A percentile compares a stretch with the other conserved stretches of the same genome.
These are phyloP conservation scores for Acestrorhynchus altus DNA, from an alignment of 2,797 vertebrate genomes.

Conservation along the genomic window DNA sequence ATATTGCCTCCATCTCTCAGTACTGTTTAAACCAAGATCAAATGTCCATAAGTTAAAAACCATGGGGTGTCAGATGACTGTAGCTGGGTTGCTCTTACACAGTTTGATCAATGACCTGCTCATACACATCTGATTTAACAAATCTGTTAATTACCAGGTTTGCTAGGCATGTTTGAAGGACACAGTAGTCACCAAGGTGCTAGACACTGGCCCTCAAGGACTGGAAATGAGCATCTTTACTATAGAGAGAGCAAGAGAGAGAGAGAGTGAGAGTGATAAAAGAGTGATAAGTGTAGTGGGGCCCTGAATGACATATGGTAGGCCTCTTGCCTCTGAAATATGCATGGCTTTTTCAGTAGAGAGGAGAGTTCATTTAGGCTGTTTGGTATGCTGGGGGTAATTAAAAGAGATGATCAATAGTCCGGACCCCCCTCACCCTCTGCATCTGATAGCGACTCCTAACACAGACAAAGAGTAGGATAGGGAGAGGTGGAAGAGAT, in stretches of 20 bases:
- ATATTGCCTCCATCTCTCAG: too few relatives aligned
- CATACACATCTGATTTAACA: background rate
- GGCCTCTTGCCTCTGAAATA: slow-evolving; percentile 80
- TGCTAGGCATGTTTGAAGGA: background rate
- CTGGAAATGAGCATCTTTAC: slow-evolving; percentile 7
- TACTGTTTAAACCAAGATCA: too few relatives aligned
- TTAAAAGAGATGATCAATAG: slow-evolving; percentile 89
- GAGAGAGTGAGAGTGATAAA: slow-evolving; percentile 61
- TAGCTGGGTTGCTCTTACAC: too few relatives aligned
- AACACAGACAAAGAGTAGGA: slow-evolving; percentile 15
- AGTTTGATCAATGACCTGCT: background rate
- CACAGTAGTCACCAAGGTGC: too few relatives aligned
- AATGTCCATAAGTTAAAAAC: too few relatives aligned
- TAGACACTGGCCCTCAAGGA: background rate
- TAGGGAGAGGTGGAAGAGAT: slow-evolving; percentile 7
- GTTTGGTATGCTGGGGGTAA: slow-evolving; percentile 82
- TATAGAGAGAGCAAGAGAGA: slow-evolving; percentile 21
- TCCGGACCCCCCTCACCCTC: slow-evolving; percentile 62
- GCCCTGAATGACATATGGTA: slow-evolving; percentile 80
- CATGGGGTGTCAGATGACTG: too few relatives aligned
- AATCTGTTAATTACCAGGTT: background rate
- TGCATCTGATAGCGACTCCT: slow-evolving; percentile 80
- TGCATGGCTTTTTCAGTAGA: slow-evolving; percentile 82
- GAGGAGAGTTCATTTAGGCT: slow-evolving; percentile 85
- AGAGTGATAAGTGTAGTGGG: slow-evolving; percentile 80